Conservation (phyloP, 2,113 vertebrate genomes). For the Xiphophorus maculatus region DNA sequence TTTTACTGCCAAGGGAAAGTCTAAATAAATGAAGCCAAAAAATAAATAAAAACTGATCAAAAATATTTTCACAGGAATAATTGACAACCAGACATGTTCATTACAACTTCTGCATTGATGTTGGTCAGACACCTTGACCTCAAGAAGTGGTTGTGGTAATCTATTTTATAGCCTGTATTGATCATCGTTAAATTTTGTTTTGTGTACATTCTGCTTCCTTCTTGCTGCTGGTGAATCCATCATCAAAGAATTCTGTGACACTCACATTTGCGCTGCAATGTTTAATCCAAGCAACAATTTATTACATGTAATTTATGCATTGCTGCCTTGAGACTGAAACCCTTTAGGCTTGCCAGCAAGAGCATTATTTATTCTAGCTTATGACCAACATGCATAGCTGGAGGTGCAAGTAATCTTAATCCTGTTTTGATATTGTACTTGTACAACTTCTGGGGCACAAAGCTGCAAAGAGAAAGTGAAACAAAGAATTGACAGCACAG, state of each 20-base stretch:
- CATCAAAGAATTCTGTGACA: neutral
- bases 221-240: no score
- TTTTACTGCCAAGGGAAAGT: no score
- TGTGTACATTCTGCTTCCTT: no score
- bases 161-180: no score
- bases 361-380: neutral
- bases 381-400: neutral
- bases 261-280: neutral
- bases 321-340: neutral
- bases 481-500: no score
- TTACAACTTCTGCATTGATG: conserved; percentile 6
- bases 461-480: neutral
- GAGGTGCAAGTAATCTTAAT: neutral
- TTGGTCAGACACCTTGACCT: neutral
- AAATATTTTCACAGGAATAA: neutral
- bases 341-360: neutral
- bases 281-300: neutral
- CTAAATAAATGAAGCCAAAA: no score
- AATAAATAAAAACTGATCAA: no score
- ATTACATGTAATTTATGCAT: neutral
- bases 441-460: neutral
- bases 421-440: neutral
- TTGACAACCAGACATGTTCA: neutral
- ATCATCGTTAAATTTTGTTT: no score
- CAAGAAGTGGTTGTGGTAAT: neutral